Evolutionary conservation across 2,797 vertebrate genomes (phyloP), one percentile per base, ranked within the genome.

Genomic region (Buceros bicornis): DNA sequence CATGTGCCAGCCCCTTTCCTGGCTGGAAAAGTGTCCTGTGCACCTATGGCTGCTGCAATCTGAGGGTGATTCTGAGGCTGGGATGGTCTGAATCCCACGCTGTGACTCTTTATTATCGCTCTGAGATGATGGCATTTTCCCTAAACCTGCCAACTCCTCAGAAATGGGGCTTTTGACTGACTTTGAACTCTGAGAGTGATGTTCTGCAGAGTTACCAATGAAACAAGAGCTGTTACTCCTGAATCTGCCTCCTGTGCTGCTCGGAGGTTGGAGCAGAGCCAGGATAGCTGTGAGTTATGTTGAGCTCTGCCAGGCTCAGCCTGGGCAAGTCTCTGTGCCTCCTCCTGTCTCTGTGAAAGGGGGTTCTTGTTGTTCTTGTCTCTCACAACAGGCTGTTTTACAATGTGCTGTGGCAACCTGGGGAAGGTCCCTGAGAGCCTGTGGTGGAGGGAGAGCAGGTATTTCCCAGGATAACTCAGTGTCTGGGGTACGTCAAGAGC

Each of bases 291-390:
- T 19, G 16, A 26, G 20, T 24, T 35, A 4, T 2, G 21, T n/a
- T 86, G 4, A 29, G 48, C 65, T 82, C 47, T 56, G 81, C 53
- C 47, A 37, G 76, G 54, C 42, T 89, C 47, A 82, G 73, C 60
- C 60, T 67, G 72, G 33, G 33, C 20, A 31, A 16, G 57, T 62
- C 35, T 81, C 35, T 0, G 0, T 48, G 69, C n/a, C 51, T 17
- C 31, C 0, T 0, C 35, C 35, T 25, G 45, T n/a, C 56, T 29
- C n/a, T 60, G 21, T n/a, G 40, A 17, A 18, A 16, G 1, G 25
- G 24, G 28, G 10, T 26, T 11, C 20, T 48, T 1, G 28, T 28
- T 60, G 24, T 58, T 82, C 82, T 43, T 11, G 24, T 29, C 50
- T 42, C 56, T n/a, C 2, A 0, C 16, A 18, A 10, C 2, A 4